A percentile compares a stretch with the other conserved stretches of the same genome.
These are phyloP conservation scores for Corythornis leucogaster DNA, from an alignment of 2,797 vertebrate genomes.

Conservation along the genomic window DNA sequence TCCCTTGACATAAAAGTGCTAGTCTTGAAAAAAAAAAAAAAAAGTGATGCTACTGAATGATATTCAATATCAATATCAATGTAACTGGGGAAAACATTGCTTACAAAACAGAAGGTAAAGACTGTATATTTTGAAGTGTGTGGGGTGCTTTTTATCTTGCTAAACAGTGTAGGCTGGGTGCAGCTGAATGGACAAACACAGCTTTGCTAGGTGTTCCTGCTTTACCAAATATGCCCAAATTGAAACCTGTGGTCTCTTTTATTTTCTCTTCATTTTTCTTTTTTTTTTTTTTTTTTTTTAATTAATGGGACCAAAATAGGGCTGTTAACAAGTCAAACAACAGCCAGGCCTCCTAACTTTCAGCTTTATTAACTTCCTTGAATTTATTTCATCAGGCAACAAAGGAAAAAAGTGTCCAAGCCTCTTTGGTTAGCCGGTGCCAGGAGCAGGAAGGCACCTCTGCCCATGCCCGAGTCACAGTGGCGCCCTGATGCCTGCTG, in stretches of 20 bases:
- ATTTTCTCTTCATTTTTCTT: background rate
- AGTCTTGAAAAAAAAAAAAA: background rate
- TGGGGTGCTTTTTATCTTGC: background rate
- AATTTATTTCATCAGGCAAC: background rate
- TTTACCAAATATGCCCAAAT: background rate
- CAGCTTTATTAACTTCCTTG: rapidly evolving
- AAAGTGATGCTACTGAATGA: background rate
- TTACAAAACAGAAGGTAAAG: background rate
- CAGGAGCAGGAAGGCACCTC: background rate
- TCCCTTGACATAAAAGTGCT: background rate
- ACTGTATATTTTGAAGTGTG: background rate
- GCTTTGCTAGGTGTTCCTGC: background rate
- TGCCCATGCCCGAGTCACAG: background rate
- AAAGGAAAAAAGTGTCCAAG: background rate
- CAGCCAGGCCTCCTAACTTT: background rate
- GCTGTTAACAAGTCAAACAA: background rate
- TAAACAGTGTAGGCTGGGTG: background rate
- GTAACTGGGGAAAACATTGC: background rate
- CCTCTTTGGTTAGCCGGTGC: background rate
- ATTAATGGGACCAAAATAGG: background rate
- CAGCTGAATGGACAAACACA: background rate
- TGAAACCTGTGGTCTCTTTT: background rate
- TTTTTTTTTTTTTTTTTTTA: background rate
- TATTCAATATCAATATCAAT: background rate
- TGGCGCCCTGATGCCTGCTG: background rate